phyloP scores from a whole-genome alignment of 1,140 invertebrate genomes.

The Drosophila quadrilineata region DNA sequence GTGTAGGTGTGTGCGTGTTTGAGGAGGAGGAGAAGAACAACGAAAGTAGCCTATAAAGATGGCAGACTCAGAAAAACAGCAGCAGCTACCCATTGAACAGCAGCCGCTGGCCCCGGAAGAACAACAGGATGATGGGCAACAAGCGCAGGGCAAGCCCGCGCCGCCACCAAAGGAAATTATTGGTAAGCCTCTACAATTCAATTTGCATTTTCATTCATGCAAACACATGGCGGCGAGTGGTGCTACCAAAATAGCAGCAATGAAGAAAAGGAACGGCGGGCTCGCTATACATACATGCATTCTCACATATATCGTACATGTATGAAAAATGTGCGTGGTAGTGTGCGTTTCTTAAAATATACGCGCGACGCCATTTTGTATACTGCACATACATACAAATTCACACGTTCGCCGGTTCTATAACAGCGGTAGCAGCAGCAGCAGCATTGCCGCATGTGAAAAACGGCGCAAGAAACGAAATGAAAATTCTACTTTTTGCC shows the following conservation, averaged over 20 bases:
- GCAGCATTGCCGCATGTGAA: constrained; percentile 53
- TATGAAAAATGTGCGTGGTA: constrained; percentile 46
- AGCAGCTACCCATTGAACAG: constrained; percentile 71
- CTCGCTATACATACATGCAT: constrained; percentile 1
- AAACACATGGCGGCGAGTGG: constrained; percentile 62
- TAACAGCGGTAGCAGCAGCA: too few species aligned
- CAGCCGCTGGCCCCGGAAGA: constrained; percentile 62
- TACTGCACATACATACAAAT: constrained; percentile 32
- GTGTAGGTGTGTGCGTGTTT: constrained; percentile 46
- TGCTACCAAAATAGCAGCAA: constrained; percentile 70
- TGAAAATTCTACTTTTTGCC: constrained; percentile 73
- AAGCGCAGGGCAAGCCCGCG: constrained; percentile 65
- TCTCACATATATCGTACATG: neutral
- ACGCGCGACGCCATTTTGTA: constrained; percentile 79
- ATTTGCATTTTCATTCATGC: constrained; percentile 66
- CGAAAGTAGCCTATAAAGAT: constrained; percentile 50
- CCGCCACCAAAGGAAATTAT: constrained; percentile 79
- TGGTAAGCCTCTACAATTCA: constrained; percentile 60
- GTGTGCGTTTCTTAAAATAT: constrained; percentile 73
- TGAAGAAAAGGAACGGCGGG: constrained; percentile 46
- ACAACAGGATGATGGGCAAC: constrained; percentile 54
- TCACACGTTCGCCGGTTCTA: constrained; percentile 40
- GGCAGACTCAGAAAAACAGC: constrained; percentile 80
- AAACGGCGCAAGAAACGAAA: constrained; percentile 60
- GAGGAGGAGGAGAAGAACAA: constrained; percentile 46